Percentiles rank a stretch among this genome's conserved stretches.
Evolutionary conservation across 2,113 vertebrate species (phyloP).

Genomic region (Leiothrix lutea): DNA sequence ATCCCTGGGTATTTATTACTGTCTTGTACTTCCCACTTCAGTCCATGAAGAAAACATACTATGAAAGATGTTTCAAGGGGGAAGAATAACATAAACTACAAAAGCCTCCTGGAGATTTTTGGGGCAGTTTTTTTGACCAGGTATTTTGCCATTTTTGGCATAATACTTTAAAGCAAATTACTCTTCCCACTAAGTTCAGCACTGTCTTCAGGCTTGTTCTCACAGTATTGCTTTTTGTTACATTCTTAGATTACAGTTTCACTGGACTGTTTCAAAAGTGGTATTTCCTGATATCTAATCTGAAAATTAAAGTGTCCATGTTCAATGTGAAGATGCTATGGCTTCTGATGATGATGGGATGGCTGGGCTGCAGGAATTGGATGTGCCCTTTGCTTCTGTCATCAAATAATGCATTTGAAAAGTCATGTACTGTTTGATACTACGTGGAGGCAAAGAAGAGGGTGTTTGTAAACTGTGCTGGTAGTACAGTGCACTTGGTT

Average conservation of each 20-base stretch:
- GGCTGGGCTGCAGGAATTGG: background rate
- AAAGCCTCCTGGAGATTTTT: background rate
- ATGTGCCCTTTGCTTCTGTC: background rate
- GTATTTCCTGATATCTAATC: background rate
- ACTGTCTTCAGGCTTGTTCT: background rate
- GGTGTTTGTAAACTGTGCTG: background rate
- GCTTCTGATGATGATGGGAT: background rate
- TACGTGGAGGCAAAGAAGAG: background rate
- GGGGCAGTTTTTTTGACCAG: background rate
- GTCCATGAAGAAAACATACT: background rate
- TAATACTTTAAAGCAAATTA: background rate
- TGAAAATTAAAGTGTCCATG: rapidly evolving
- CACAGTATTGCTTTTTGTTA: background rate
- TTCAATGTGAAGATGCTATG: rapidly evolving
- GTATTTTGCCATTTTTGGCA: background rate
- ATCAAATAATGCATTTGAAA: background rate
- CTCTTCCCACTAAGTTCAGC: background rate
- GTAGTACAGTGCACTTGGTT: background rate
- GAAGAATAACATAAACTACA: background rate
- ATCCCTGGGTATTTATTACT: background rate
- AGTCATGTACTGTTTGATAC: rapidly evolving
- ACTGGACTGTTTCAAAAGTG: background rate
- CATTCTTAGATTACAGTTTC: background rate
- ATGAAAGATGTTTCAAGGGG: background rate
- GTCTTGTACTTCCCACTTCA: background rate